Percentiles rank a stretch among this genome's conserved stretches.
Conservation (phyloP, 2,113 vertebrate species). For the Eleginops maclovinus region DNA sequence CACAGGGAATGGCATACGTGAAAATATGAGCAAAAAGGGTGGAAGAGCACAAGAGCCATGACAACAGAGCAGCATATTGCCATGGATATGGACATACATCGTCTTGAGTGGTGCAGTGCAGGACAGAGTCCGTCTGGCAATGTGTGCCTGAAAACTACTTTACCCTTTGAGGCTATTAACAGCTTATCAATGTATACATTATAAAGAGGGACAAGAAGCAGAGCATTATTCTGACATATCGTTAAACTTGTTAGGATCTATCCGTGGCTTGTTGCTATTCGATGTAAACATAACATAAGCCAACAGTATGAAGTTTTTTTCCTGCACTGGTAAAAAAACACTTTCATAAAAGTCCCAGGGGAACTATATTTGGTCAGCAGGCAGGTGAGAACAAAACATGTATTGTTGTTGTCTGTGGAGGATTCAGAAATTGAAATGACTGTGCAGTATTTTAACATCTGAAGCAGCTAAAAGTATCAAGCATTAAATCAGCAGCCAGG, state of each 20-base stretch:
- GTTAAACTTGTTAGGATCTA: neutral
- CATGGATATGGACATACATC: conserved; percentile 57
- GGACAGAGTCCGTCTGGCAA: conserved; percentile 1
- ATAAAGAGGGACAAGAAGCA: neutral
- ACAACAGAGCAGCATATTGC: conserved; percentile 60
- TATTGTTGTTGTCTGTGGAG: too few species aligned
- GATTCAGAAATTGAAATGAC: too few species aligned
- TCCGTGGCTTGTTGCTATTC: neutral
- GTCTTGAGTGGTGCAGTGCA: conserved; percentile 17
- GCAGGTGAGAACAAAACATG: too few species aligned
- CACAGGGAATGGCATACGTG: conserved; percentile 22
- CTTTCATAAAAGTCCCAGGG: too few species aligned
- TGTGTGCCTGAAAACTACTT: conserved; percentile 11
- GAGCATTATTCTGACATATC: neutral
- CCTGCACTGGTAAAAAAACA: too few species aligned
- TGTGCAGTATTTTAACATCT: too few species aligned
- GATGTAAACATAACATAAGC: neutral
- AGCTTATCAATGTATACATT: neutral
- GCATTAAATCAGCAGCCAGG: too few species aligned
- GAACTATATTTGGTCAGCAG: too few species aligned
- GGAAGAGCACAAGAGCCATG: conserved; percentile 55
- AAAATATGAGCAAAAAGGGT: conserved; percentile 45
- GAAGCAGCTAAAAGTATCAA: too few species aligned
- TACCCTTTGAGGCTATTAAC: neutral
- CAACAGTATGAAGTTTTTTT: neutral